Conservation (phyloP, 2,113 vertebrate genomes). For the Hydropotes inermis region DNA sequence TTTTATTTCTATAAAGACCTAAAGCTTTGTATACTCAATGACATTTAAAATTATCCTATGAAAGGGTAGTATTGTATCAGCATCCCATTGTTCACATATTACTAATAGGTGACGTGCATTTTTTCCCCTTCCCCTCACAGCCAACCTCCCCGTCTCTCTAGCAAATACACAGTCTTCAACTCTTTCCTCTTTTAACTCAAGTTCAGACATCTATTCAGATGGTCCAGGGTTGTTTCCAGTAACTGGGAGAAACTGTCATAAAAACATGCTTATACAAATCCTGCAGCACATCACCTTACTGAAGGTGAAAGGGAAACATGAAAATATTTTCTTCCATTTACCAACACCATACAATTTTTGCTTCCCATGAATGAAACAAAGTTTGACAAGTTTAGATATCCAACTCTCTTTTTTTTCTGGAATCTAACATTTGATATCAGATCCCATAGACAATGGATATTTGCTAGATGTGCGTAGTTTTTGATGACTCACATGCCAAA, state of each 20-base stretch:
- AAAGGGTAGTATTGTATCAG: background rate
- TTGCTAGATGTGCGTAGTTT: background rate
- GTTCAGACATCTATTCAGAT: background rate
- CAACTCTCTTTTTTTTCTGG: background rate
- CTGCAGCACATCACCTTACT: background rate
- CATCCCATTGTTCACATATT: background rate
- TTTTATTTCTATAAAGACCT: background rate
- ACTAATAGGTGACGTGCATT: background rate
- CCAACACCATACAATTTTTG: background rate
- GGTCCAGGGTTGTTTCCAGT: background rate
- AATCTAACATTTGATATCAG: background rate
- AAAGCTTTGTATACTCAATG: background rate
- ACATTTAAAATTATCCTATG: background rate
- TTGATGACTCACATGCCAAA: background rate
- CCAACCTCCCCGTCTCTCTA: background rate
- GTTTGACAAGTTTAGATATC: background rate
- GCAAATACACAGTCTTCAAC: background rate
- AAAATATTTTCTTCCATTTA: background rate
- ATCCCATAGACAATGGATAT: background rate
- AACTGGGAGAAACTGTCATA: background rate
- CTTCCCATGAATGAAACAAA: background rate
- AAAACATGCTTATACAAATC: background rate
- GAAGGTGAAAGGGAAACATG: background rate
- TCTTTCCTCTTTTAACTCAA: background rate
- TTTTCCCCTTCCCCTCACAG: background rate